Conservation (phyloP, 2,888 invertebrate genomes). For the Oligia fasciuncula region DNA sequence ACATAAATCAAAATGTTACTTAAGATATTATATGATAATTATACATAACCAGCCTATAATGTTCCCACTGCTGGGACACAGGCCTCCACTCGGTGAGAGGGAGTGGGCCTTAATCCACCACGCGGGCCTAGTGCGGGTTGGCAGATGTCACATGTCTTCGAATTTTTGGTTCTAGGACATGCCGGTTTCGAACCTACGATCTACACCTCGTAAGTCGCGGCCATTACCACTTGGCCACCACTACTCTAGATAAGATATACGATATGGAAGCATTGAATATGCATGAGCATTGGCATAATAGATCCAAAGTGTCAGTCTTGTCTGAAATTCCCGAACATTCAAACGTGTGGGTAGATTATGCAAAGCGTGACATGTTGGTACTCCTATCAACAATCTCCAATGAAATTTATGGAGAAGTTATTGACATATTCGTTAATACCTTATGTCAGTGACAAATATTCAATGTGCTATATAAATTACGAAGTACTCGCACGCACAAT, state of each 20-base stretch:
- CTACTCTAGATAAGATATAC: not conserved
- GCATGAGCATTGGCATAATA: slow-evolving; percentile 13
- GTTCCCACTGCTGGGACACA: too few relatives aligned
- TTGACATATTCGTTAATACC: slow-evolving; percentile 26
- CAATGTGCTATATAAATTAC: slow-evolving; percentile 12
- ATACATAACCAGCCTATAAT: too few relatives aligned
- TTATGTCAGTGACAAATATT: slow-evolving; percentile 9
- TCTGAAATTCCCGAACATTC: slow-evolving; percentile 21
- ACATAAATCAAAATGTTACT: slow-evolving; percentile 3
- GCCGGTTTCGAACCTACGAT: too few relatives aligned
- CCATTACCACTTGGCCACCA: too few relatives aligned
- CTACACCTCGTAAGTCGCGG: too few relatives aligned
- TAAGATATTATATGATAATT: too few relatives aligned
- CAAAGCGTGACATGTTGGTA: slow-evolving; percentile 44
- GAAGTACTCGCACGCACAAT: not conserved
- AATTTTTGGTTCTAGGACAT: too few relatives aligned
- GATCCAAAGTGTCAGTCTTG: slow-evolving; percentile 13
- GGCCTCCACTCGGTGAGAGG: too few relatives aligned
- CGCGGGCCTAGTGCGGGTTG: too few relatives aligned
- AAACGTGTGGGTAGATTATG: slow-evolving; percentile 49
- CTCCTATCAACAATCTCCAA: slow-evolving; percentile 48
- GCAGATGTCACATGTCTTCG: too few relatives aligned
- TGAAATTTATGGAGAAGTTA: slow-evolving; percentile 32
- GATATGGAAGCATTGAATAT: slow-evolving; percentile 29
- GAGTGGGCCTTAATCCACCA: too few relatives aligned